A percentile compares a stretch with the other conserved stretches of the same genome.
These are phyloP conservation scores for Mus minutoides DNA, from an alignment of 2,797 vertebrate species.

Conservation along the genomic window DNA sequence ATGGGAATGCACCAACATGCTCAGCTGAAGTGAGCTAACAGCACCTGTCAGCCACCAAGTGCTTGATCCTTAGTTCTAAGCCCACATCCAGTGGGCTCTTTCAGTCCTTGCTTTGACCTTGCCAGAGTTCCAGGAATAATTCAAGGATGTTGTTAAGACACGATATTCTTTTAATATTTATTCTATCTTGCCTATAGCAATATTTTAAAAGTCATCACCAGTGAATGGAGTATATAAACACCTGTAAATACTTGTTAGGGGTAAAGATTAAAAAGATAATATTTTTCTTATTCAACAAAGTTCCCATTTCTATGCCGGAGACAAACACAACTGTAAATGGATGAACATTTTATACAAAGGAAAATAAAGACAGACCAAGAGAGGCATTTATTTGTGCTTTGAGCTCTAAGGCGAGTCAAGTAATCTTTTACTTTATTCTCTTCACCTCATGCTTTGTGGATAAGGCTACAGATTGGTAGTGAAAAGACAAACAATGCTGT, in stretches of 20 bases:
- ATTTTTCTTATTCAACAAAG: constrained; percentile 51
- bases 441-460: background rate
- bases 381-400: constrained; percentile 33
- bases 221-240: constrained; percentile 52
- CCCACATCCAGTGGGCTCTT: background rate
- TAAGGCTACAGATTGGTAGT: constrained; percentile 4
- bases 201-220: constrained; percentile 41
- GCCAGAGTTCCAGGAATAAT: background rate
- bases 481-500: background rate
- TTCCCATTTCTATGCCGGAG: background rate
- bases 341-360: constrained; percentile 18
- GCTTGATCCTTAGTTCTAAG: constrained; percentile 5
- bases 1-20: too few relatives aligned
- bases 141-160: constrained; percentile 15
- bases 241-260: constrained; percentile 17
- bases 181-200: background rate
- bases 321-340: constrained; percentile 42
- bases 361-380: constrained; percentile 3
- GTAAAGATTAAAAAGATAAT: constrained; percentile 44
- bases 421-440: constrained; percentile 49
- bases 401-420: constrained; percentile 28
- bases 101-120: constrained; percentile 32
- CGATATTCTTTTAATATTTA: constrained; percentile 31
- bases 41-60: background rate
- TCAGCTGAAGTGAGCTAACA: background rate